Base-by-base conservation (phyloP, 2,888 invertebrate species). In the Cerceris rybyensis region DNA sequence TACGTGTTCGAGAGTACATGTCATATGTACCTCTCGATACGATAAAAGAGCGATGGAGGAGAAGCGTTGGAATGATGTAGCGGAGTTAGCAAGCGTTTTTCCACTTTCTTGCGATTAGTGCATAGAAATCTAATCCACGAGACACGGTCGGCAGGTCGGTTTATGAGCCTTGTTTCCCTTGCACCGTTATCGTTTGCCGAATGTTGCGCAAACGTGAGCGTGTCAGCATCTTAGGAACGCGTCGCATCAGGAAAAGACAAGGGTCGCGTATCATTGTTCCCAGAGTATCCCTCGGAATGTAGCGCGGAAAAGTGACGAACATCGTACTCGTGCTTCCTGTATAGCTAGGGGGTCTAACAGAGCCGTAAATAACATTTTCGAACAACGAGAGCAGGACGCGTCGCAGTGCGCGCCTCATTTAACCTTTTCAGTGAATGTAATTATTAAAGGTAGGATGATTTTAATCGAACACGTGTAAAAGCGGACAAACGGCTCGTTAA, bases 401-500 rank as follows among this genome's bases (percentile, higher is more conserved):
- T 70, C 68, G 76, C 71, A 64, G 73, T 75, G 75, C 78, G 71
- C 74, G 78, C 75, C 79, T 81, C 83, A 83, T 85, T 85, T 83
- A 83, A 73, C 78, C 71, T 72, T 74, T 81, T 83, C 77, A 76
- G 67, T 58, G 63, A 57, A 64, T 63, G 74, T 85, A 85, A 83
- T 85, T 85, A 85, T 85, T 85, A 83, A 81, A 79, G 79, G 76
- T 79, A 74, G 70, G 68, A 75, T 76, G 83, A 85, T 85, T 85
- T 85, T 79, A 81, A 85, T 81, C 81, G 66, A 58, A 49, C 52
- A 57, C 43, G 54, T n/a, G 43, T 55, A 70, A 70, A 66, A 67
- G 41, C 76, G 78, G 73, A 81, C 82, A 84, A 86, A 86, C 84
- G 80, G 81, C 83, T 86, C 85, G 83, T 86, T 86, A 86, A 86